These are phyloP conservation scores for Arion vulgaris DNA, from an alignment of 1,140 invertebrate genomes.

Conservation along the genomic window DNA sequence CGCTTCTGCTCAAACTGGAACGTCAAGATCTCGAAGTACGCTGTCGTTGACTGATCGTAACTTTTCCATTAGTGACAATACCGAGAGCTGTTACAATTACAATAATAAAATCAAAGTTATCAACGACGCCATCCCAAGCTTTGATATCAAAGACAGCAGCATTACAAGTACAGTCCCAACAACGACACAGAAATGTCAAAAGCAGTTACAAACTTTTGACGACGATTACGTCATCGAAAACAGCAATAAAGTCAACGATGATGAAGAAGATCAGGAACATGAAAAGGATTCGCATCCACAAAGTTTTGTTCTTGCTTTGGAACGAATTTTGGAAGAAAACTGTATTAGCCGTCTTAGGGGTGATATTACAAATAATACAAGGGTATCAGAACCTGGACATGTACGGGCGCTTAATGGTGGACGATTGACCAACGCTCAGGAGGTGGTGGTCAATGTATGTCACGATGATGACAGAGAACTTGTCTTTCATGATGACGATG, in stretches of 20 bases:
- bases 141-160: not conserved
- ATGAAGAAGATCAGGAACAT: not conserved
- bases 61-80: not conserved
- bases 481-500: conserved; percentile 38
- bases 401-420: conserved; percentile 30
- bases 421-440: conserved; percentile 32
- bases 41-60: conserved; percentile 5
- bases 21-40: conserved; percentile 30
- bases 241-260: not conserved
- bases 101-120: not conserved
- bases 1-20: not conserved
- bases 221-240: too few species aligned
- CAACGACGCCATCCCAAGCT: not conserved
- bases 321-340: conserved; percentile 12
- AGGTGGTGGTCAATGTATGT: conserved; percentile 37
- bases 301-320: conserved; percentile 34
- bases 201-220: not conserved
- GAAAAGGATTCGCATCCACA: not conserved
- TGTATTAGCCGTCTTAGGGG: conserved; percentile 22
- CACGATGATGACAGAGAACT: conserved; percentile 32
- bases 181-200: not conserved
- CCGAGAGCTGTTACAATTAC: not conserved
- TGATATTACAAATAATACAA: conserved; percentile 25
- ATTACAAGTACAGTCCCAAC: not conserved
- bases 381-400: not conserved